Percentiles rank a stretch among this genome's conserved stretches.
Evolutionary conservation across 2,888 invertebrate genomes (phyloP).

Genomic region (Steinernema hermaphroditum): DNA sequence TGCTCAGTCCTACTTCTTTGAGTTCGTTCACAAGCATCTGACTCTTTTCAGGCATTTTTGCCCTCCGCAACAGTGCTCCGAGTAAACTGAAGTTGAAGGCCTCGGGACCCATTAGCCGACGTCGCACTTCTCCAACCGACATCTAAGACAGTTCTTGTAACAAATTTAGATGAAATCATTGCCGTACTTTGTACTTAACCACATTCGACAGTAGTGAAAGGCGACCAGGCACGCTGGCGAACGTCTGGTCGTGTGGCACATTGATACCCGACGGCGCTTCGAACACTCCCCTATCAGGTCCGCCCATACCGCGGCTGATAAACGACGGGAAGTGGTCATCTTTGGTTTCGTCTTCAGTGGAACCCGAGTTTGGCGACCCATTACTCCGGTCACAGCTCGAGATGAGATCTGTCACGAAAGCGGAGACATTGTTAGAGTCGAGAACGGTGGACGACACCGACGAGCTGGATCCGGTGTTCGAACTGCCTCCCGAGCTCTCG

Average conservation of each 20-base stretch:
- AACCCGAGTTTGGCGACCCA: slow-evolving; percentile 12
- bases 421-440: background rate
- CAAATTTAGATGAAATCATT: background rate
- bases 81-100: slow-evolving; percentile 50
- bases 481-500: slow-evolving; percentile 2
- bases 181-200: slow-evolving; percentile 48
- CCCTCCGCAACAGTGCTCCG: slow-evolving; percentile 46
- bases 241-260: slow-evolving; percentile 31
- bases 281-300: slow-evolving; percentile 19
- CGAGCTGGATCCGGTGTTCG: slow-evolving; percentile 9
- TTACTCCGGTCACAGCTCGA: slow-evolving; percentile 1
- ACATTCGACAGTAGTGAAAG: slow-evolving; percentile 50
- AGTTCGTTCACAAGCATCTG: slow-evolving; percentile 47
- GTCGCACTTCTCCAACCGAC: slow-evolving; percentile 54
- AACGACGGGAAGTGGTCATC: slow-evolving; percentile 15
- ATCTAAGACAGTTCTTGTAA: slow-evolving; percentile 38
- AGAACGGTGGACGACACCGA: background rate
- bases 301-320: background rate
- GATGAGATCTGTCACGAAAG: slow-evolving; percentile 16
- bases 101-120: slow-evolving; percentile 52
- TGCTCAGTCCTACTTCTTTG: slow-evolving; percentile 45
- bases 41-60: slow-evolving; percentile 55
- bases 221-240: slow-evolving; percentile 50
- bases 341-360: slow-evolving; percentile 14
- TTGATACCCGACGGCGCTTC: slow-evolving; percentile 24